Percentiles rank a stretch among this genome's conserved stretches.
Conservation (phyloP, 35 echinoderm and acorn worm genomes). For the Anneissia japonica region DNA sequence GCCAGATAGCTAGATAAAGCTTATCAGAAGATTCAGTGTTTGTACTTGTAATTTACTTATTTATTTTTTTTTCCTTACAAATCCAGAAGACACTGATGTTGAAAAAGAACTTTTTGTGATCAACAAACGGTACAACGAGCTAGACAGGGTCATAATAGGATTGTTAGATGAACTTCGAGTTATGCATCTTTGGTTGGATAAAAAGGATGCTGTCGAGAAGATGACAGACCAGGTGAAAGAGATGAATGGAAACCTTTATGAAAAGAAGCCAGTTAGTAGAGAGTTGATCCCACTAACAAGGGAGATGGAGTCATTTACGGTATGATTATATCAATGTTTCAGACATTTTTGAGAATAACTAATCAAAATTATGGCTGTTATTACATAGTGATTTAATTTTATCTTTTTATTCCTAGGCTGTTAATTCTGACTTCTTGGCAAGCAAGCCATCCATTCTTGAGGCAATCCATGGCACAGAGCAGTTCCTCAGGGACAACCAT, state of each 20-base stretch:
- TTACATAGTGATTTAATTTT: not conserved
- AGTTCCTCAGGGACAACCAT: constrained; percentile 87
- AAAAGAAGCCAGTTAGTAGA: constrained; percentile 61
- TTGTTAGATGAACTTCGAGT: constrained; percentile 76
- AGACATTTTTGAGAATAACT: not conserved
- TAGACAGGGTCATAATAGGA: constrained; percentile 58
- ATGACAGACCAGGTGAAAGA: constrained; percentile 62
- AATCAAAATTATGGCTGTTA: not conserved
- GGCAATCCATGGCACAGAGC: constrained; percentile 79
- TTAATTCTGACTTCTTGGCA: constrained; percentile 67
- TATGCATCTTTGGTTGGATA: constrained; percentile 77
- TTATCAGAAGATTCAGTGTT: no score
- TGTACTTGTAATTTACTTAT: no score
- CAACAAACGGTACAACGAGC: constrained; percentile 84
- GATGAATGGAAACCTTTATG: constrained; percentile 54
- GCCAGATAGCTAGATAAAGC: no score
- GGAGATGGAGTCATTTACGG: constrained; percentile 73
- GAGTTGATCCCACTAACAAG: constrained; percentile 50
- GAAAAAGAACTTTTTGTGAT: constrained; percentile 74
- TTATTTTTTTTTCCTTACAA: not conserved
- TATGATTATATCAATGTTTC: constrained; percentile 12
- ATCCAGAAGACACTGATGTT: constrained; percentile 80
- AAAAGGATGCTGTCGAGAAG: constrained; percentile 81
- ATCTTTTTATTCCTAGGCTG: constrained; percentile 33
- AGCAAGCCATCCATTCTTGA: constrained; percentile 80